These are phyloP conservation scores for Drosophila arawakana DNA, from an alignment of 1,140 invertebrate genomes.

Conservation along the genomic window DNA sequence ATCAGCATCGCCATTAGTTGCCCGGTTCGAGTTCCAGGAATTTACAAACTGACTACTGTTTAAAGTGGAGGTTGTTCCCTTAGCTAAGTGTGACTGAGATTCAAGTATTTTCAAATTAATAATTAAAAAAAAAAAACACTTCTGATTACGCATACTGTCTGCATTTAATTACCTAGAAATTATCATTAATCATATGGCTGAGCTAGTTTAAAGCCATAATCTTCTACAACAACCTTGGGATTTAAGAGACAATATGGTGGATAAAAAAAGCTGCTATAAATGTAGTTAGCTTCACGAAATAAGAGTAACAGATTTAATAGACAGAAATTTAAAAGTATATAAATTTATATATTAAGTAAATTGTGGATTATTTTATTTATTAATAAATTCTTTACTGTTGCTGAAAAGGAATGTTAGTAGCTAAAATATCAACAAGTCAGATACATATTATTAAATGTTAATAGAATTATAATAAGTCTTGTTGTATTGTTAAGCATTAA, in stretches of 20 bases:
- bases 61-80: constrained; percentile 53
- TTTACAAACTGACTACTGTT: constrained; percentile 48
- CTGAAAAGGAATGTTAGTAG: too few relatives aligned
- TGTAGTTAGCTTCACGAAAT: too few relatives aligned
- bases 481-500: background rate
- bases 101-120: constrained; percentile 38
- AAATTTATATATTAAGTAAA: background rate
- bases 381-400: too few relatives aligned
- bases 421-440: too few relatives aligned
- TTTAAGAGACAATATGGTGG: background rate
- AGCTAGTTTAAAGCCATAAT: constrained; percentile 13
- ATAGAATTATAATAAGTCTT: background rate
- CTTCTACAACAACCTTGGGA: background rate
- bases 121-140: constrained; percentile 14
- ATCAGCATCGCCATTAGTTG: constrained; percentile 63
- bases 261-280: background rate
- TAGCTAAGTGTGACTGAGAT: constrained; percentile 11
- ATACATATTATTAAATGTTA: too few relatives aligned
- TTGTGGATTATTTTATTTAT: too few relatives aligned
- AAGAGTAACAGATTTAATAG: background rate
- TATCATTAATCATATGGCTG: constrained; percentile 61
- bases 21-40: constrained; percentile 47
- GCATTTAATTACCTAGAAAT: constrained; percentile 72
- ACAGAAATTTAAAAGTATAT: too few relatives aligned
- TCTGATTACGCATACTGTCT: constrained; percentile 36